These are phyloP conservation scores for Atherinosoma microstoma DNA, from an alignment of 2,797 vertebrate species.

Conservation along the genomic window DNA sequence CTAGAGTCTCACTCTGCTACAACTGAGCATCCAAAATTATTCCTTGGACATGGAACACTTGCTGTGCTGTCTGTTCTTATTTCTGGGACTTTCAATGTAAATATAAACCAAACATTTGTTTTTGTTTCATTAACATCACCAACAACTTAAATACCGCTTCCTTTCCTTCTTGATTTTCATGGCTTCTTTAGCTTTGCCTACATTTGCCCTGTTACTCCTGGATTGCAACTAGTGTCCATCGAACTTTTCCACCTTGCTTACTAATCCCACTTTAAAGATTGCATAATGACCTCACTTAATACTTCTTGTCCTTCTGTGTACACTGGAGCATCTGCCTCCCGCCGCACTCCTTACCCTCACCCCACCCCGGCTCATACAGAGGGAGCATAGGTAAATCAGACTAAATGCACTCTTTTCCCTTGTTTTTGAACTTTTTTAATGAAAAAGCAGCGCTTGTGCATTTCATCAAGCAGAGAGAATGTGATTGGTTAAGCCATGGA, in stretches of 20 bases:
- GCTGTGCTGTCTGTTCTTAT: conserved; percentile 13
- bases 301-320: conserved; percentile 39
- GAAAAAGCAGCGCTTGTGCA: conserved; percentile 42
- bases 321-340: conserved; percentile 17
- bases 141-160: not conserved
- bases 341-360: not conserved
- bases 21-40: conserved; percentile 31
- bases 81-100: conserved; percentile 10
- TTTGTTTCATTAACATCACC: conserved; percentile 13
- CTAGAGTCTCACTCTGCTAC: conserved; percentile 8
- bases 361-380: not conserved
- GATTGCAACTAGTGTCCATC: conserved; percentile 10
- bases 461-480: conserved; percentile 48
- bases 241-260: not conserved
- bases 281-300: conserved; percentile 21
- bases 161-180: conserved; percentile 1
- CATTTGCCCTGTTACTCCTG: conserved; percentile 8
- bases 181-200: not conserved
- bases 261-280: conserved; percentile 28
- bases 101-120: conserved; percentile 10
- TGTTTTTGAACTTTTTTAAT: conserved; percentile 19
- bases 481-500: conserved; percentile 16
- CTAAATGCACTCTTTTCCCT: conserved; percentile 50
- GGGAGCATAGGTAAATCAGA: conserved; percentile 21
- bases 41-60: conserved; percentile 24